These are phyloP conservation scores for Dasypogon diadema DNA, from an alignment of 2,888 invertebrate species.

Conservation along the genomic window DNA sequence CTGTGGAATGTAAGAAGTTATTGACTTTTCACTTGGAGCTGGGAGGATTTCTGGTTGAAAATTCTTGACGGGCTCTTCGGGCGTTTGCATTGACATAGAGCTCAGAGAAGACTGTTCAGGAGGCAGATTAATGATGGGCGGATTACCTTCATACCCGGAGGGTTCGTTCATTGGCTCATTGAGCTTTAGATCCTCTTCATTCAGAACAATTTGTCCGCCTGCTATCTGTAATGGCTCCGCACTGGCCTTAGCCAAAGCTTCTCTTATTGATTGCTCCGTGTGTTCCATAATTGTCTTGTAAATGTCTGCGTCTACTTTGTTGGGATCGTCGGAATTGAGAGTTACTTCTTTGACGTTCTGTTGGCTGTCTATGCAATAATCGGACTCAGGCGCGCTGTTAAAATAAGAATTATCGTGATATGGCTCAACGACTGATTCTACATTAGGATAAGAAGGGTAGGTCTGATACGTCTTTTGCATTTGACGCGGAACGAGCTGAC, in stretches of 20 bases:
- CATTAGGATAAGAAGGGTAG: not conserved
- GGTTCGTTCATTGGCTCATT: not conserved
- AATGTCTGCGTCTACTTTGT: conserved; percentile 24
- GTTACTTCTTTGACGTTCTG: conserved; percentile 6
- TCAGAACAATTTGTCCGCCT: not conserved
- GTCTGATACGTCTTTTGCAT: not conserved
- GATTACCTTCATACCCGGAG: not conserved
- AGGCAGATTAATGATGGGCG: not conserved
- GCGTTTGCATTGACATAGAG: not conserved
- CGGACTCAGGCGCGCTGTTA: not conserved
- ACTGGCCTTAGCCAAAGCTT: conserved; percentile 34
- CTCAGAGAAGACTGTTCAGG: conserved; percentile 11
- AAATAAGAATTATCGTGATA: not conserved
- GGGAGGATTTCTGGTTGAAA: conserved; percentile 18
- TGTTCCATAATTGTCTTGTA: conserved; percentile 32
- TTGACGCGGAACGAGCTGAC: not conserved
- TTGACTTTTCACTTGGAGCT: conserved; percentile 4
- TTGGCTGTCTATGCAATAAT: not conserved
- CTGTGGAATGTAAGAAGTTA: conserved; percentile 15
- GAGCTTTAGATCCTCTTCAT: conserved; percentile 5
- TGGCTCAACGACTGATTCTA: not conserved
- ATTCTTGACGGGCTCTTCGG: not conserved
- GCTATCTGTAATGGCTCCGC: conserved; percentile 24
- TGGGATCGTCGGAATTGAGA: conserved; percentile 4
- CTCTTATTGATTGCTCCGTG: conserved; percentile 30